These are phyloP conservation scores for Drosophila dives DNA, from an alignment of 2,888 invertebrate genomes.

Conservation along the genomic window DNA sequence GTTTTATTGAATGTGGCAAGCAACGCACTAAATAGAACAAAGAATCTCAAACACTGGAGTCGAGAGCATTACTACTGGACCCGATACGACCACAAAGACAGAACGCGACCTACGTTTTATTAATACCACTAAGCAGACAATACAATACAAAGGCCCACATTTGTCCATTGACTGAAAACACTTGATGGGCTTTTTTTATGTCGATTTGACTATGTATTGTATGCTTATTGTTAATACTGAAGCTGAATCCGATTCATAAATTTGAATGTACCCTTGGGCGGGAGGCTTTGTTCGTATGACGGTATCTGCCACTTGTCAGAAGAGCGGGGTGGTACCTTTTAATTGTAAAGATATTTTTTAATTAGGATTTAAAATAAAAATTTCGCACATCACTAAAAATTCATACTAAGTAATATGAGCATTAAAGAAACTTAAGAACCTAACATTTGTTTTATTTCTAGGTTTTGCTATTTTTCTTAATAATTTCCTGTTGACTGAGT, in stretches of 20 bases:
- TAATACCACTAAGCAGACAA: slow-evolving; percentile 23
- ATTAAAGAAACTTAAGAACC: neutral
- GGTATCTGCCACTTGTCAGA: too few relatives aligned
- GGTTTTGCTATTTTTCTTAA: neutral
- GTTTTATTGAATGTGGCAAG: slow-evolving; percentile 31
- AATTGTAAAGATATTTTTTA: neutral
- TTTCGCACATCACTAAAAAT: neutral
- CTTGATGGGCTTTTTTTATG: too few relatives aligned
- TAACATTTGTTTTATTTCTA: neutral
- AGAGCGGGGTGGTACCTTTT: slow-evolving; percentile 7
- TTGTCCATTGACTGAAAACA: too few relatives aligned
- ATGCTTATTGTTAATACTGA: slow-evolving; percentile 59
- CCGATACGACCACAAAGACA: slow-evolving; percentile 29
- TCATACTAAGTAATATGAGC: neutral
- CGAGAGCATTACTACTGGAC: slow-evolving; percentile 9
- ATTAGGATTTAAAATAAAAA: neutral
- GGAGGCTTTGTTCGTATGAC: neutral
- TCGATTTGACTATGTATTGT: too few relatives aligned
- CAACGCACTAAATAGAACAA: slow-evolving; percentile 9
- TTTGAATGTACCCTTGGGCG: neutral
- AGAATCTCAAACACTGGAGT: neutral
- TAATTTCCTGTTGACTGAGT: neutral
- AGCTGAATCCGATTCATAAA: slow-evolving; percentile 31
- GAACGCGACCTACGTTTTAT: slow-evolving; percentile 47
- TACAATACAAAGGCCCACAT: too few relatives aligned